A percentile compares a stretch with the other conserved stretches of the same genome.
Evolutionary conservation across 2,888 invertebrate genomes (phyloP).

Genomic region (Podotricha telesiphe): DNA sequence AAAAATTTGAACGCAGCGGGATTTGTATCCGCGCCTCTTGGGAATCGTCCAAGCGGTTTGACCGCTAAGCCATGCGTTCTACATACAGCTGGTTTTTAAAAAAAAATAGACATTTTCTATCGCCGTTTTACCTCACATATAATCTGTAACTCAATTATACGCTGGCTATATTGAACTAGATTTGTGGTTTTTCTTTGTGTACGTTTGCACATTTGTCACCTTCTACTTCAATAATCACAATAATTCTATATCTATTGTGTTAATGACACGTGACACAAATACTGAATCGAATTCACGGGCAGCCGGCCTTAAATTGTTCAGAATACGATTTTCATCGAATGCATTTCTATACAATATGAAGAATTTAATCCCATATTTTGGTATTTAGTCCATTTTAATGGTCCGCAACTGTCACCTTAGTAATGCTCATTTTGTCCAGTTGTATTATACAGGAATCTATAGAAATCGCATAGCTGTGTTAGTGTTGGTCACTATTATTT

Average conservation of each 20-base stretch:
- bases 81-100: no score
- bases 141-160: background rate
- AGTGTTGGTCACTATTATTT: constrained; percentile 20
- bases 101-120: background rate
- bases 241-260: constrained; percentile 71
- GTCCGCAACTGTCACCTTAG: constrained; percentile 54
- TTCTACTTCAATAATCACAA: constrained; percentile 17
- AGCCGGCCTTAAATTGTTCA: constrained; percentile 50
- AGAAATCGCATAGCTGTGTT: constrained; percentile 4
- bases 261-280: constrained; percentile 72
- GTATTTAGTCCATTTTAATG: constrained; percentile 56
- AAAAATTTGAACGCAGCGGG: no score
- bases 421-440: constrained; percentile 47
- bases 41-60: no score
- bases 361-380: constrained; percentile 55
- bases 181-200: constrained; percentile 11
- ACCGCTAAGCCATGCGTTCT: no score
- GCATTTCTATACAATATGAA: constrained; percentile 50
- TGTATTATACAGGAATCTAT: constrained; percentile 16
- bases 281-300: constrained; percentile 43
- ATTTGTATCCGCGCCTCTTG: no score
- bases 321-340: constrained; percentile 58
- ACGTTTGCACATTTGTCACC: constrained; percentile 1
- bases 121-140: background rate
- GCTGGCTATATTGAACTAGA: background rate